Evolutionary conservation across 1,140 invertebrate species (phyloP), one percentile per base, ranked within the genome.

Genomic region (Pygmarrhopalites habei): DNA sequence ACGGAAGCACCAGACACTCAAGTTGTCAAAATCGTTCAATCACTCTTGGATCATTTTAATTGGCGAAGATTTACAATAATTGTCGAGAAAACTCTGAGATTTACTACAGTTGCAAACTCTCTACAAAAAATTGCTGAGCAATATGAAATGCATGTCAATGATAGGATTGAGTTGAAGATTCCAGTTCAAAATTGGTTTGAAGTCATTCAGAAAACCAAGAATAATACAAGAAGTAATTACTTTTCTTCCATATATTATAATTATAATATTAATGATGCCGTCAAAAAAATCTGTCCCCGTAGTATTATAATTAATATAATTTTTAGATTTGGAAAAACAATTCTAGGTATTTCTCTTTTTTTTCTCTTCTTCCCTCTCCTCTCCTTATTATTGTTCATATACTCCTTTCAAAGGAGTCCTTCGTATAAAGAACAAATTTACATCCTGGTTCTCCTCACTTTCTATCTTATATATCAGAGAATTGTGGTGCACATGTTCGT

Each of bases 51-150:
- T 41, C 89, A 95, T 77, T 94, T 91, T 77, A 85, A 88, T 69
- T 98, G 94, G 94, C 85, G 86, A 61, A 93, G 92, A 74, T 96
- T 97, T 77, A 86, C 89, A 19, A 88, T 98, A 49, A 81, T 98
- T n/a, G 87, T 86, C 60, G 92, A 96, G 73, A 83, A 86, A 56
- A 77, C 82, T 0, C 62, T 72, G 21, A 73, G 73, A 44, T 90
- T 85, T 85, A 80, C 81, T 63, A 86, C 84, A 1, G 89, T 94
- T 3, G 89, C 88, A 0, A 77, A 83, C 56, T 86, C 85, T 14
- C 77, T 95, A 47, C 79, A 83, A 73, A 80, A 85, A 58, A 82
- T 88, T 72, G 89, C 89, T 0, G 75, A 79, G 62, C 76, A 79
- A 62, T 78, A 84, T 67, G 91, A 91, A 73, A 85, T 92, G 77